Base-by-base conservation (phyloP, 1,140 invertebrate genomes). In the Tetragnatha versicolor region DNA sequence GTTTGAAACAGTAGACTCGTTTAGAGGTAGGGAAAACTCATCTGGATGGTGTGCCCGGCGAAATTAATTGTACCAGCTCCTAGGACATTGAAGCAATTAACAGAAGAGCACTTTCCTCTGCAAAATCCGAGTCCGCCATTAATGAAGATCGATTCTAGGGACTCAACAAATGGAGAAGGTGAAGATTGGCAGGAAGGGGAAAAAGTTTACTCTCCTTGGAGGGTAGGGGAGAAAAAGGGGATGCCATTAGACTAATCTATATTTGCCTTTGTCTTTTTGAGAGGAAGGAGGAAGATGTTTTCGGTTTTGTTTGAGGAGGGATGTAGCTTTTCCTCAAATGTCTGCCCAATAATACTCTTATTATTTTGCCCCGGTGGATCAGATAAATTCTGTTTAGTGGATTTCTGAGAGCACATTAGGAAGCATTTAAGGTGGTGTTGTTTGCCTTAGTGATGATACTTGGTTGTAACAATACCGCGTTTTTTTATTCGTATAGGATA, bases 151-250 rank as follows among this genome's bases (percentile, higher is more conserved):
- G 55, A 60, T 60, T 60, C 27, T 17, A 25, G 12, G 27, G 12
- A 33, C 55, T 60, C 55, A 60, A 60, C 55, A 33, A 33, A 60
- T 60, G 55, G 35, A 60, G 12, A 27, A 60, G 55, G 55, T 60
- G 55, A 33, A 12, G 49, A 51, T 20, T 20, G 14, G 49, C 7
- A 22, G 12, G 25, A 51, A 51, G 9, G 1, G n/a, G 27, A 60
- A 60, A 55, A 55, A 55, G 17, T 60, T 60, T 60, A 6, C 7
- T 12, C 31, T 60, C 55, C 14, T 33, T 33, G 27, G 14, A 14
- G 10, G n/a, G 10, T 5, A 27, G 12, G 27, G 51, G 27, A 27
- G 17, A 60, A 60, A 60, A 60, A 60, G 17, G 5, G 14, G n/a
- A 17, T 29, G 55, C 35, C 55, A 60, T 17, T 33, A 35, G 55